These are phyloP conservation scores for Drosophila subquinaria DNA, from an alignment of 2,888 invertebrate species.

Conservation along the genomic window DNA sequence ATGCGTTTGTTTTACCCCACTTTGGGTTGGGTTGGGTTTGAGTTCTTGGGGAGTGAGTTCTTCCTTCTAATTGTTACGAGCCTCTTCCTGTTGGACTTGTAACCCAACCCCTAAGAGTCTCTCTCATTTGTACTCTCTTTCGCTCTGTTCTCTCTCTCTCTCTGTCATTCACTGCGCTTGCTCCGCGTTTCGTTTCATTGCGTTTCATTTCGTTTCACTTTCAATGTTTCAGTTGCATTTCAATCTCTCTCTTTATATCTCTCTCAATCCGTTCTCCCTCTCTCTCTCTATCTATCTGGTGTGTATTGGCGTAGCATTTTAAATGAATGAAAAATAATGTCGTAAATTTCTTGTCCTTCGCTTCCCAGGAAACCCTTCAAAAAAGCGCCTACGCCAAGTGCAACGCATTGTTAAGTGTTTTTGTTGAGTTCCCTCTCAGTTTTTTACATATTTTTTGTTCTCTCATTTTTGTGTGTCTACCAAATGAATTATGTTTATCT, in stretches of 20 bases:
- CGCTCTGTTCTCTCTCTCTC: conserved; percentile 2
- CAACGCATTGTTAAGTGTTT: conserved; percentile 76
- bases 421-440: conserved; percentile 35
- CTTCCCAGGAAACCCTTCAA: conserved; percentile 30
- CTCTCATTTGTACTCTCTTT: conserved; percentile 10
- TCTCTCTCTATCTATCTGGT: conserved; percentile 6
- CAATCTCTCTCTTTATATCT: neutral
- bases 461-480: conserved; percentile 16
- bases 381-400: conserved; percentile 55
- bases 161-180: conserved; percentile 45
- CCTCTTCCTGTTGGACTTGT: conserved; percentile 73
- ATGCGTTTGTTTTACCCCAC: conserved; percentile 41
- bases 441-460: neutral
- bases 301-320: conserved; percentile 74
- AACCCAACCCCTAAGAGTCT: conserved; percentile 52
- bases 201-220: conserved; percentile 34
- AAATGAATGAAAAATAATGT: conserved; percentile 81
- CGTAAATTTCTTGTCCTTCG: conserved; percentile 68
- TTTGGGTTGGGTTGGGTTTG: neutral
- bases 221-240: conserved; percentile 20
- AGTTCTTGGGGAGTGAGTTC: neutral
- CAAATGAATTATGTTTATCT: conserved; percentile 71
- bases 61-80: conserved; percentile 65
- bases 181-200: conserved; percentile 39
- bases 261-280: neutral